Percentiles rank a stretch among this genome's conserved stretches.
phyloP scores from a whole-genome alignment of 2,797 vertebrate species.

The Labeo calbasu region DNA sequence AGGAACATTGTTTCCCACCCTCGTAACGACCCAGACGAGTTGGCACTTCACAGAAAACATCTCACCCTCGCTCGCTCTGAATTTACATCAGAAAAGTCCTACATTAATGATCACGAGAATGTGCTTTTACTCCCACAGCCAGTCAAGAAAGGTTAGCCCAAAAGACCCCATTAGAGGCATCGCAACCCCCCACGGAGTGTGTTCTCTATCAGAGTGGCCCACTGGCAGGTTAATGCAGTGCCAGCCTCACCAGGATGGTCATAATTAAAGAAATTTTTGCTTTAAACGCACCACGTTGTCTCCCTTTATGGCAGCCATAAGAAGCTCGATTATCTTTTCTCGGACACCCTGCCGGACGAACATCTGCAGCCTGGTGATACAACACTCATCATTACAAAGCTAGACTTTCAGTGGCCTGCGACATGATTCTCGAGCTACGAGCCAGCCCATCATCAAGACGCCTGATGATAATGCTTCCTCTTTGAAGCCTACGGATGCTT shows the following conservation, averaged over 20 bases:
- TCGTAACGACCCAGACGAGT: conserved; percentile 46
- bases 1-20: conserved; percentile 52
- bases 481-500: background rate
- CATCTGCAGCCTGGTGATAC: conserved; percentile 75
- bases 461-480: conserved; percentile 64
- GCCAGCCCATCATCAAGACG: conserved; percentile 62
- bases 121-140: conserved; percentile 55
- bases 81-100: conserved; percentile 60
- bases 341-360: conserved; percentile 69
- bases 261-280: conserved; percentile 75
- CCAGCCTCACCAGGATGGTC: conserved; percentile 66
- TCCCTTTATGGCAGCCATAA: conserved; percentile 69
- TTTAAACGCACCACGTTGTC: conserved; percentile 62
- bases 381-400: conserved; percentile 66
- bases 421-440: conserved; percentile 67
- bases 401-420: conserved; percentile 67
- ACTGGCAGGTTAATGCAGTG: conserved; percentile 74
- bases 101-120: conserved; percentile 69
- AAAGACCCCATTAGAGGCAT: conserved; percentile 66
- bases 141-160: conserved; percentile 46
- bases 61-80: conserved; percentile 45
- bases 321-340: conserved; percentile 77
- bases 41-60: conserved; percentile 23
- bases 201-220: conserved; percentile 63
- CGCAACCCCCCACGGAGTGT: conserved; percentile 62